These are phyloP conservation scores for Synanthedon formicaeformis DNA, from an alignment of 2,888 invertebrate genomes.

Conservation along the genomic window DNA sequence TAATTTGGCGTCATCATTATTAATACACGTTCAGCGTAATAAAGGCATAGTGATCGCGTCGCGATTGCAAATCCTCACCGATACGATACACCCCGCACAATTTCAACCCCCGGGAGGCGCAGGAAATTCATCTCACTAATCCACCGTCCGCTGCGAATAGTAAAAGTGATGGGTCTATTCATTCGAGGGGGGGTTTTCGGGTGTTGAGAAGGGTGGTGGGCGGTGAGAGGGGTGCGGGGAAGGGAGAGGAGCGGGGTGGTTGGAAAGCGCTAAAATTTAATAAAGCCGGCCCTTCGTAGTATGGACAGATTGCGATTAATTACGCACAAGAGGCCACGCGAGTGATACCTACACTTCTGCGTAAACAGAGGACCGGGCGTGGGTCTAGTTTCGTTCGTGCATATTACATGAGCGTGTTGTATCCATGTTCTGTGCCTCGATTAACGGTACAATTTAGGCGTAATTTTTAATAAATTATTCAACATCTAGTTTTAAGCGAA, in stretches of 20 bases:
- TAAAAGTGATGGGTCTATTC: conserved; percentile 69
- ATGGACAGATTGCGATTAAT: conserved; percentile 60
- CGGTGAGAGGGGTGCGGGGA: conserved; percentile 9
- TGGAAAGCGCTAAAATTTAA: conserved; percentile 68
- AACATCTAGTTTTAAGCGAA: too few species aligned
- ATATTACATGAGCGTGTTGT: conserved; percentile 33
- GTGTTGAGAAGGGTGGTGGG: conserved; percentile 12
- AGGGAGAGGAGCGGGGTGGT: conserved; percentile 19
- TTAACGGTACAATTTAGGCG: background rate
- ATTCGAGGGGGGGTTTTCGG: conserved; percentile 26
- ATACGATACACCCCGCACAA: conserved; percentile 44
- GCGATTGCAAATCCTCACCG: conserved; percentile 26
- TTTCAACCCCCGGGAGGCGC: conserved; percentile 45
- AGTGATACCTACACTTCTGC: conserved; percentile 4
- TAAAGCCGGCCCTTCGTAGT: conserved; percentile 45
- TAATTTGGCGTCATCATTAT: background rate
- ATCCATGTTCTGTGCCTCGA: too few species aligned
- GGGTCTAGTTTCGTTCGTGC: conserved; percentile 29
- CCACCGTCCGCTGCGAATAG: conserved; percentile 58
- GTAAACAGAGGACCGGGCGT: conserved; percentile 16
- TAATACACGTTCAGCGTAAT: background rate
- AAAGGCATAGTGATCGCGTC: background rate
- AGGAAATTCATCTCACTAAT: conserved; percentile 66
- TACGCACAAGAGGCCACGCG: conserved; percentile 19
- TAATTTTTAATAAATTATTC: too few species aligned